Percentiles rank a stretch among this genome's conserved stretches.
Conservation (phyloP, 2,113 vertebrate genomes). For the Panthera uncia region DNA sequence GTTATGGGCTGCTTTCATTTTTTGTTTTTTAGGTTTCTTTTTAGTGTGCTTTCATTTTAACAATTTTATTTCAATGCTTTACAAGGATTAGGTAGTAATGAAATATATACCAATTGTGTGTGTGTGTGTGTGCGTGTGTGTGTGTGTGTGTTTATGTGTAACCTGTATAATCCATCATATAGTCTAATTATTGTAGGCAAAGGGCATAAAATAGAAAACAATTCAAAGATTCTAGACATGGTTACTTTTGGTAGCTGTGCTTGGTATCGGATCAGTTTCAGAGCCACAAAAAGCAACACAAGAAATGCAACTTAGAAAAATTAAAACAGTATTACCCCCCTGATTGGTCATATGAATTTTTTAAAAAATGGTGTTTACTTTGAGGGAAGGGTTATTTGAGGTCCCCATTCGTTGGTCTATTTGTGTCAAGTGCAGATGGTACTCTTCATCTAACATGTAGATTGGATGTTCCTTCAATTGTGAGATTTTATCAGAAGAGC, state of each 20-base stretch:
- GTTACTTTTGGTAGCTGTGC: background rate
- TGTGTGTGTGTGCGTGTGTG: background rate
- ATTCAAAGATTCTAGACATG: background rate
- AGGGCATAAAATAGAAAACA: background rate
- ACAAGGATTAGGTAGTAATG: background rate
- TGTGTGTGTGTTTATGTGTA: background rate
- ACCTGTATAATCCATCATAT: background rate
- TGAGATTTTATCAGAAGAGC: background rate
- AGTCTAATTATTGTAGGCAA: background rate
- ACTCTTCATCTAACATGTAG: background rate
- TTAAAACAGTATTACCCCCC: background rate
- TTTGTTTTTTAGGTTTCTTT: background rate
- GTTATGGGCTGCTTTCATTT: background rate
- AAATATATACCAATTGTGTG: background rate
- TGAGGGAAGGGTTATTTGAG: background rate
- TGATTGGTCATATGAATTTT: background rate
- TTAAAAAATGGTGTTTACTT: background rate
- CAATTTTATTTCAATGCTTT: background rate
- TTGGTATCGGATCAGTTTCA: background rate
- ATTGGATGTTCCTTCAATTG: background rate
- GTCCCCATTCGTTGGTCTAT: background rate
- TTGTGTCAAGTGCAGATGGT: background rate
- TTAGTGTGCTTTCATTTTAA: background rate
- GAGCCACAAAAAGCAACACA: background rate
- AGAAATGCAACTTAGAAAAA: background rate